These are phyloP conservation scores for Timema cristinae DNA, from an alignment of 2,888 invertebrate genomes.

Conservation along the genomic window DNA sequence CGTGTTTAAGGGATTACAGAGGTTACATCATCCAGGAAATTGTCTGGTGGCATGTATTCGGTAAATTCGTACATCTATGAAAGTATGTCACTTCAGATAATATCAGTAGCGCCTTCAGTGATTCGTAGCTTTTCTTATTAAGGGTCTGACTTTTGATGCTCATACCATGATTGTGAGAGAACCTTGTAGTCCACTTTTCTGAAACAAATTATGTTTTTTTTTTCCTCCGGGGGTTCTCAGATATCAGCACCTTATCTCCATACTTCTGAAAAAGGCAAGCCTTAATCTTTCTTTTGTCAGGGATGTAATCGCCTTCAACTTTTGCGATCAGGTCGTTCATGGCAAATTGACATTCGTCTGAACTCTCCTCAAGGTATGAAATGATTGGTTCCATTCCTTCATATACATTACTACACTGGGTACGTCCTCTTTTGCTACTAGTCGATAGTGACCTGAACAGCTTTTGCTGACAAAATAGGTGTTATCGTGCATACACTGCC, in stretches of 20 bases:
- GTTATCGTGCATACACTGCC: not conserved
- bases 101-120: not conserved
- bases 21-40: not conserved
- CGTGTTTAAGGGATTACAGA: not conserved
- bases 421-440: not conserved
- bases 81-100: not conserved
- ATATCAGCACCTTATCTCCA: no score
- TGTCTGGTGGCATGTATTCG: not conserved
- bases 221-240: no score
- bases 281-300: no score
- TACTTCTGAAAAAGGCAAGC: no score
- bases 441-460: not conserved
- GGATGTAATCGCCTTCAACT: not conserved
- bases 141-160: not conserved
- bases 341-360: not conserved
- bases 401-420: not conserved
- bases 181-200: no score
- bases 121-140: not conserved
- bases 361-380: not conserved
- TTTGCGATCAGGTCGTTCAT: not conserved
- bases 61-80: not conserved
- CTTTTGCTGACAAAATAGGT: not conserved
- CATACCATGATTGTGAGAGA: not conserved
- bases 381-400: not conserved
- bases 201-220: no score